Percentiles rank a stretch among this genome's conserved stretches.
Conservation (phyloP, 2,888 invertebrate species). For the Eubasilissa splendida region DNA sequence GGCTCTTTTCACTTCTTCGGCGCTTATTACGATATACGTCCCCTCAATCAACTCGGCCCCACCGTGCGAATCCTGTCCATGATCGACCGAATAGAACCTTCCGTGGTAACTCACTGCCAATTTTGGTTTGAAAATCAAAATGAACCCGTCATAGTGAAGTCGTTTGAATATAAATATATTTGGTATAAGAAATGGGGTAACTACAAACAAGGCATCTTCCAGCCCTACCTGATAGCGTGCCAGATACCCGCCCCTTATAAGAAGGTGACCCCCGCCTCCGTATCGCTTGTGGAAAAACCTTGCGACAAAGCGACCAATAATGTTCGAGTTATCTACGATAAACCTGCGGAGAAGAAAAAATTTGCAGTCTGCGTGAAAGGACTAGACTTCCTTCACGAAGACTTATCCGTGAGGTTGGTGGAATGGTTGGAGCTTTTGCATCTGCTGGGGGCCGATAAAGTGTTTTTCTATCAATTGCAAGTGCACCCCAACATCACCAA, state of each 20-base stretch:
- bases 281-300: conserved; percentile 87
- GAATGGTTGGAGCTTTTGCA: conserved; percentile 95
- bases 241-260: conserved; percentile 85
- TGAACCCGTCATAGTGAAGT: conserved; percentile 86
- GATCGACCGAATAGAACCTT: conserved; percentile 91
- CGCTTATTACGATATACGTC: conserved; percentile 89
- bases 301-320: conserved; percentile 92
- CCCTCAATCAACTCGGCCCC: conserved; percentile 84
- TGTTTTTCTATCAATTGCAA: conserved; percentile 91
- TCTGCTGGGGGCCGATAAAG: conserved; percentile 90
- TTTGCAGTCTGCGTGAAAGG: conserved; percentile 97
- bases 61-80: conserved; percentile 89
- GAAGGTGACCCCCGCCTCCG: conserved; percentile 83
- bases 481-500: conserved; percentile 95
- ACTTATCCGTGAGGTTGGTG: conserved; percentile 89
- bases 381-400: conserved; percentile 92
- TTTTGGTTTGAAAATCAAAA: conserved; percentile 91
- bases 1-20: conserved; percentile 94
- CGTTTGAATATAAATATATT: conserved; percentile 92
- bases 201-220: conserved; percentile 91
- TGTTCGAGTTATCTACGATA: conserved; percentile 85
- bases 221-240: conserved; percentile 92
- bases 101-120: conserved; percentile 87
- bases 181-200: conserved; percentile 97
- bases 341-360: conserved; percentile 80